Conservation (phyloP, 2,888 invertebrate genomes). For the Parasteatoda lunata region DNA sequence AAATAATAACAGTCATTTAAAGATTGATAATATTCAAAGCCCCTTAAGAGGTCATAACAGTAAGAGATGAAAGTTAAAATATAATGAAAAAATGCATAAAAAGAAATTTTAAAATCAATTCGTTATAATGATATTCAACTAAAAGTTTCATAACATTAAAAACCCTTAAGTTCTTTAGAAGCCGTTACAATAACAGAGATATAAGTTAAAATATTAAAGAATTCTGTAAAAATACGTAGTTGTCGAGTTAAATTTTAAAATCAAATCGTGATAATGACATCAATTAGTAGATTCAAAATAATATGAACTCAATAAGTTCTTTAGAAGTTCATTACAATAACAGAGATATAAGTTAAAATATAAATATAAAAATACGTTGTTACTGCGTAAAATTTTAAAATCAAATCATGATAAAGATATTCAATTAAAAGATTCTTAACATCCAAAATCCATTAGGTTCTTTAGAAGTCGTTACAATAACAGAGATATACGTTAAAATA, state of each 20-base stretch:
- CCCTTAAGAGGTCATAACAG: no score
- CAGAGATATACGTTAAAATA: no score
- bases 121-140: not conserved
- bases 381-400: not conserved
- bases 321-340: not conserved
- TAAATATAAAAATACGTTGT: not conserved
- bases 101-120: not conserved
- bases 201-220: no score
- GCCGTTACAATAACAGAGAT: no score
- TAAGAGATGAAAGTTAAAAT: no score
- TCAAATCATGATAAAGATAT: not conserved
- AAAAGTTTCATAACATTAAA: no score
- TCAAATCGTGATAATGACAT: not conserved
- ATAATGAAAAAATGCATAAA: not conserved
- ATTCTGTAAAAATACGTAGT: not conserved
- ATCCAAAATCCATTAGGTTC: no score
- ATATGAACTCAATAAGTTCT: not conserved
- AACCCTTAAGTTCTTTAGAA: not conserved
- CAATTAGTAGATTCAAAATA: not conserved
- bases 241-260: not conserved
- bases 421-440: no score
- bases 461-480: no score
- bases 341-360: not conserved
- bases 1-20: no score
- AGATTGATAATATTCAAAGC: no score